Base-by-base conservation (phyloP, 64 coral and sea anemone species). In the Montipora sp. region DNA sequence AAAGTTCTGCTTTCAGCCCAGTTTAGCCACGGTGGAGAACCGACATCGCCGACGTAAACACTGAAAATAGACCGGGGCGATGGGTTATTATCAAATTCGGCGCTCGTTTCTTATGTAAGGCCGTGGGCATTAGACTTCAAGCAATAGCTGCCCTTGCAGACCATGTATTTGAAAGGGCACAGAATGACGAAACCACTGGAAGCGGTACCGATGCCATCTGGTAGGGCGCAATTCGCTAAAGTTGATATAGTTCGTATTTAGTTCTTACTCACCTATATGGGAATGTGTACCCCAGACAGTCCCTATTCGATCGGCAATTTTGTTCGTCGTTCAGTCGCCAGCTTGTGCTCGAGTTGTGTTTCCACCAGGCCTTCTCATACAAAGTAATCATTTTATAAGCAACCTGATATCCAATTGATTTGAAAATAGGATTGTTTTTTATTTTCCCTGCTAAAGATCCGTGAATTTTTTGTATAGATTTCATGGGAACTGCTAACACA, bases 361-460 rank as follows among this genome's bases (percentile, higher is more conserved):
- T 51, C 80, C 80, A 82, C 59, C 80, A 82, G 58, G 80, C 57
- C 53, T 82, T 55, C 58, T 61, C 58, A 44, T 24, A 82, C 59
- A 82, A 57, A 8, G 80, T 57, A 58, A 82, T 27, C 7, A 51
- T 51, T 58, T 82, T 82, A 82, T 59, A 65, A 5, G 22, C 80
- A 22, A 65, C 8, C 55, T 1, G 1, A 8, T 27, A 43, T 45
- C 8, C 57, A 14, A 82, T 45, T 15, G 80, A 43, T 5, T 82
- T 16, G 57, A 82, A 82, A 19, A 63, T 82, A 12, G 80, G 22
- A 8, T 82, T 51, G 11, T 65, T 82, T 82, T 82, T 8, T 23
- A 82, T 82, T 20, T 65, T 82, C 53, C 24, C 80, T 16, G 58
- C 58, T 8, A 82, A 51, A 59, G 80, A 82, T 1, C 80, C 57